Evolutionary conservation across 2,113 vertebrate species (phyloP).

Genomic region (Phalacrocorax carbo): DNA sequence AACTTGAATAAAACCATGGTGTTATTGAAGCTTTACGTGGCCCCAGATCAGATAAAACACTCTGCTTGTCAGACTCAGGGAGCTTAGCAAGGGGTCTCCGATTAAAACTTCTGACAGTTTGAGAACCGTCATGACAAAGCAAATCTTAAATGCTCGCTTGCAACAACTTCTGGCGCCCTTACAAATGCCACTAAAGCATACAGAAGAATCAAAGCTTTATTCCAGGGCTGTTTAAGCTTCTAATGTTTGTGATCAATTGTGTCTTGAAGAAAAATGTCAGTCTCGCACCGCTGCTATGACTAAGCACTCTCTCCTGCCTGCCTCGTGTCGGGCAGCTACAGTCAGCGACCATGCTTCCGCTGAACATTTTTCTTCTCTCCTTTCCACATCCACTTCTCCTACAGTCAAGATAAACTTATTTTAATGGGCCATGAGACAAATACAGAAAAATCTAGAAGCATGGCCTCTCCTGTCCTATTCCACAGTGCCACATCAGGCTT

Average conservation of each 20-base stretch:
- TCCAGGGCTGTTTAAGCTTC: background rate
- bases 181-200: background rate
- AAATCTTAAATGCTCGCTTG: background rate
- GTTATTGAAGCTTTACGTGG: background rate
- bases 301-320: background rate
- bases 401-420: background rate
- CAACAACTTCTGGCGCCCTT: background rate
- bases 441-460: background rate
- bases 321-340: background rate
- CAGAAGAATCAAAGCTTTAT: background rate
- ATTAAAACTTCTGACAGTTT: accelerated
- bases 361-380: background rate
- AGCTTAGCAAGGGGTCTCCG: background rate
- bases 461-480: background rate
- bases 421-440: background rate
- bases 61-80: background rate
- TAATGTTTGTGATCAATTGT: background rate
- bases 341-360: background rate
- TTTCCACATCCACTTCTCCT: background rate
- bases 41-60: background rate
- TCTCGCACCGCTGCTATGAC: background rate
- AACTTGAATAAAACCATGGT: background rate
- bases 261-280: background rate
- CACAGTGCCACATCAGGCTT: background rate
- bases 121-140: background rate